Evolutionary conservation across 2,113 vertebrate genomes (phyloP), one percentile per base, ranked within the genome.

Genomic region (Myanophis thanlyinensis): DNA sequence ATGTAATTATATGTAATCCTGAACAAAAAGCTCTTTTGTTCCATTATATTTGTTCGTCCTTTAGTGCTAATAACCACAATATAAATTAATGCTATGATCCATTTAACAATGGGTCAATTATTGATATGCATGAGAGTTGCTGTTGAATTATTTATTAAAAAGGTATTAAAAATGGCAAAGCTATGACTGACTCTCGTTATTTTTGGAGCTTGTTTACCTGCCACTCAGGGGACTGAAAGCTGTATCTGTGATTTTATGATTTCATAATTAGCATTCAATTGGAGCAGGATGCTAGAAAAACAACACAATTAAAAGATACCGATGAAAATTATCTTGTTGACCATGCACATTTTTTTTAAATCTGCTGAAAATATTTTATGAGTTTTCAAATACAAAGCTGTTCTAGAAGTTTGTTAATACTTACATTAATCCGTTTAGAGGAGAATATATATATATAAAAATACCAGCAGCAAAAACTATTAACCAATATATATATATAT

Each of bases 91-190:
- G 80, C n/a, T 46, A 94, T 94, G 91, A 93, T 86, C 92, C 80
- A 93, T 93, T 96, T 94, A 94, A 88, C 84, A 93, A 91, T n/a
- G 91, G 52, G 92, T 5, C 30, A 92, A 92, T 94, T 95, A 96
- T 27, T 94, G 94, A 97, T 97, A 59, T 53, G 59, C 2, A 20
- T 87, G 44, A 85, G 51, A 93, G n/a, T 25, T 91, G 90, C 87
- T 94, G 67, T 46, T 97, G 92, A 96, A 96, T 94, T 94, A 96
- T 95, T 96, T 94, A 96, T 94, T 91, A 92, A 94, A 93, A 95
- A 91, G 48, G 90, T 95, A 91, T 92, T 95, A 96, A 87, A 94
- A 96, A 96, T 27, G 9, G 88, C 44, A 97, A 56, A 96, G 88
- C 85, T 91, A 92, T 85, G 18, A 89, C 18, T 10, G 86, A 48